These are phyloP conservation scores for Dromaius novaehollandiae DNA, from an alignment of 2,113 vertebrate species.

Conservation along the genomic window DNA sequence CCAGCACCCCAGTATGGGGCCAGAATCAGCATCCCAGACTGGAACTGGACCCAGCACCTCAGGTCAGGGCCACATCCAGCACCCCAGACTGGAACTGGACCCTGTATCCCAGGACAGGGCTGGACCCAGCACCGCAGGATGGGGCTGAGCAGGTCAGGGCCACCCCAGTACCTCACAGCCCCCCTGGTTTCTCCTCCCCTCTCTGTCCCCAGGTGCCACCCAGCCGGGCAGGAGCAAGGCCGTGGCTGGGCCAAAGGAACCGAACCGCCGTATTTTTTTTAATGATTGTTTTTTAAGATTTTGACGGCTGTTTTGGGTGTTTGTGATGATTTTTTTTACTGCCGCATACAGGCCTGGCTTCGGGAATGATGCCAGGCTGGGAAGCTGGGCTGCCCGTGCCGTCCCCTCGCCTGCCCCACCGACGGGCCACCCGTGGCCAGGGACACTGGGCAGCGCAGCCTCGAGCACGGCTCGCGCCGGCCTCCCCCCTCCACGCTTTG, in stretches of 20 bases:
- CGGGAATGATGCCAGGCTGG: not conserved
- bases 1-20: too few relatives aligned
- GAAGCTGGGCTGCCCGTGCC: not conserved
- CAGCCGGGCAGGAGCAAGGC: not conserved
- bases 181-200: not conserved
- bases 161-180: too few relatives aligned
- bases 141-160: too few relatives aligned
- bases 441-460: not conserved
- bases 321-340: not conserved
- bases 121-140: too few relatives aligned
- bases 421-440: not conserved
- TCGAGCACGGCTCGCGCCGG: too few relatives aligned
- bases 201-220: not conserved
- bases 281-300: constrained; percentile 19
- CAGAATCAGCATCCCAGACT: too few relatives aligned
- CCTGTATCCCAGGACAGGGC: not conserved
- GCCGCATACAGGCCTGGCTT: too few relatives aligned
- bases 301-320: not conserved
- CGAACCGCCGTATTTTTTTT: not conserved
- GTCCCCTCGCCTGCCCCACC: not conserved
- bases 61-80: too few relatives aligned
- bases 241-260: not conserved
- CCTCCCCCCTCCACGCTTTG: not conserved
- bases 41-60: too few relatives aligned
- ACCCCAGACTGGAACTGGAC: too few relatives aligned